A percentile compares a stretch with the other conserved stretches of the same genome.
phyloP scores from a whole-genome alignment of 2,888 invertebrate genomes.

The Phyllotreta striolata region DNA sequence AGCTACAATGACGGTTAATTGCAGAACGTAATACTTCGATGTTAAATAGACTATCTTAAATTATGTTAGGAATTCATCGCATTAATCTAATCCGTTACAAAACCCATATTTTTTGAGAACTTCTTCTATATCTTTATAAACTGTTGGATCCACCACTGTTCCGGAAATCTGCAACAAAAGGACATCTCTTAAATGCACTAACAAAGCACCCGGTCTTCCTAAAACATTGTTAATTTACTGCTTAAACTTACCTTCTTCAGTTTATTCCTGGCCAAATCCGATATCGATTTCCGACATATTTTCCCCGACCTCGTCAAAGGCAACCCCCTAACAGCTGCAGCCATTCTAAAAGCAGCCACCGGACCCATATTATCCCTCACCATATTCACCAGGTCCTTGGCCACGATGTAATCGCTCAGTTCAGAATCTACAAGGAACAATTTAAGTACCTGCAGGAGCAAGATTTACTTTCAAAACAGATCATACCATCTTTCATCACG shows the following conservation, averaged over 20 bases:
- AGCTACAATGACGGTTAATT: background rate
- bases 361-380: slow-evolving; percentile 80
- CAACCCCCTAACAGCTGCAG: slow-evolving; percentile 79
- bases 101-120: slow-evolving; percentile 78
- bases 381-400: slow-evolving; percentile 65
- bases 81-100: slow-evolving; percentile 52
- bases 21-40: slow-evolving; percentile 15
- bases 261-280: slow-evolving; percentile 84
- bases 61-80: background rate
- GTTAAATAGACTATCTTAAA: background rate
- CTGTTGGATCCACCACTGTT: slow-evolving; percentile 86
- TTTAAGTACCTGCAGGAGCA: slow-evolving; percentile 33
- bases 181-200: background rate
- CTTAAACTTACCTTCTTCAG: slow-evolving; percentile 75
- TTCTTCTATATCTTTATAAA: slow-evolving; percentile 79
- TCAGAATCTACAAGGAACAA: slow-evolving; percentile 58
- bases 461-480: background rate
- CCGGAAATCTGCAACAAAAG: slow-evolving; percentile 69
- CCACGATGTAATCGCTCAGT: slow-evolving; percentile 64
- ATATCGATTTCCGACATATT: slow-evolving; percentile 80
- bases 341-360: slow-evolving; percentile 86
- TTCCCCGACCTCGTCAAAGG: slow-evolving; percentile 91
- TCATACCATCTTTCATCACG: slow-evolving; percentile 73
- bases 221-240: too few relatives aligned
- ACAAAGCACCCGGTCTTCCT: too few relatives aligned